Base-by-base conservation (phyloP, 2,113 vertebrate genomes). In the Stomatorhinus ivindoensis region DNA sequence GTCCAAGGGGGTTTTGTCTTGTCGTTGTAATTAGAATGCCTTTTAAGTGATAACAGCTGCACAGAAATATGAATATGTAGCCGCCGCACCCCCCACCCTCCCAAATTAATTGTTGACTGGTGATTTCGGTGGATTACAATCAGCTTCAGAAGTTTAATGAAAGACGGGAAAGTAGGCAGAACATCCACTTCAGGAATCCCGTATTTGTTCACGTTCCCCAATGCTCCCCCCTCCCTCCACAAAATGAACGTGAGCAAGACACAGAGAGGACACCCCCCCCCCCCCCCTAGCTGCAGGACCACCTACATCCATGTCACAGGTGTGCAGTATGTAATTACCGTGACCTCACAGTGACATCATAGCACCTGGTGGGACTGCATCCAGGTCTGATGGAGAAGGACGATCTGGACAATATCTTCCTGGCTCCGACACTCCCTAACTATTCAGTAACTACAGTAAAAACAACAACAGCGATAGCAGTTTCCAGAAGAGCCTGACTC, bases 1-100 rank as follows among this genome's bases (percentile, higher is more conserved):
- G 96, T 97, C 97, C 97, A 97, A 97, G 96, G 96, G 97, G 96
- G 97, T 97, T 97, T 97, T 97, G 97, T 97, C 96, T 97, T 97
- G 96, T 97, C 97, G 97, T 97, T 97, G 97, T 97, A 97, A 97
- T 97, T 97, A 97, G 97, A 97, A 97, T 97, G 96, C 96, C 96
- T 97, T 97, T 97, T 97, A 97, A 97, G 96, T 96, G 97, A 97
- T 97, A 97, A 97, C 96, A 95, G 96, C 96, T 96, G 97, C 96
- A 97, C 94, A 95, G 96, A 95, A 97, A 97, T 97, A 97, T 97
- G 96, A 97, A 97, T 97, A 97, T 97, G 96, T 95, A 97, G 96
- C 96, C 95, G 94, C 93, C 93, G 94, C 24, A 95, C 93, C 94
- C 95, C 51, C 39, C 88, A 39, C 55, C 39, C 50, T 35, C 47